Base-by-base conservation (phyloP, 2,113 vertebrate genomes). In the Chlamydotis undulata region DNA sequence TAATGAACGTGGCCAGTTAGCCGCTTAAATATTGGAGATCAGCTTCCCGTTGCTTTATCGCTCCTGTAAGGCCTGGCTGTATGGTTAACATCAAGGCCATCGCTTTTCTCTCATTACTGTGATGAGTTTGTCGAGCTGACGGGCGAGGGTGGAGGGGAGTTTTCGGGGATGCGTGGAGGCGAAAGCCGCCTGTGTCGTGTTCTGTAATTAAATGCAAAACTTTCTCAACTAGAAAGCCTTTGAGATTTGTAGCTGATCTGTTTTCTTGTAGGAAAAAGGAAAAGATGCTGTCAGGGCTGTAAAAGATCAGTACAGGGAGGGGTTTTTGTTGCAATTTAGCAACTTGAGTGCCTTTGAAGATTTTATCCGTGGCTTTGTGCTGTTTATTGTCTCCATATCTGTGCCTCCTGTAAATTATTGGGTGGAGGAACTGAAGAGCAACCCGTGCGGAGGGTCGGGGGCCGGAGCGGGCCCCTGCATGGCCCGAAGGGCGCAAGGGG, bases 271-370 rank as follows among this genome's bases (percentile, higher is more conserved):
- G 33, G 70, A 23, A 53, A 16, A 53, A 43, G 61, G n/a, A 31
- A 10, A 19, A 71, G 10, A 13, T 28, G 59, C n/a, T 43, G 31
- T 28, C 6, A 13, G 24, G 39, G 6, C 47, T 45, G 18, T 11
- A 13, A 31, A 18, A 73, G 41, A 26, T 35, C 12, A 7, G 6
- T 10, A 18, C 1, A 0, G 22, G 24, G 35, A 8, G n/a, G 1
- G 1, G 22, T 10, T 8, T 39, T 39, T 29, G 47, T 28, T 22
- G 15, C 2, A 14, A 52, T 39, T 12, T 77, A 74, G 41, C 61
- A 63, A 19, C 28, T 43, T 28, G n/a, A 18, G 7, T 53, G 41
- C 53, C 63, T 69, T 39, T 29, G 67, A 41, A 37, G 33, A 12
- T 77, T 41, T 75, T 45, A 28, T 26, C 70, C 5, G 0, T 6